Evolutionary conservation across 2,888 invertebrate genomes (phyloP), one percentile per base, ranked within the genome.

Genomic region (Serripes groenlandicus): DNA sequence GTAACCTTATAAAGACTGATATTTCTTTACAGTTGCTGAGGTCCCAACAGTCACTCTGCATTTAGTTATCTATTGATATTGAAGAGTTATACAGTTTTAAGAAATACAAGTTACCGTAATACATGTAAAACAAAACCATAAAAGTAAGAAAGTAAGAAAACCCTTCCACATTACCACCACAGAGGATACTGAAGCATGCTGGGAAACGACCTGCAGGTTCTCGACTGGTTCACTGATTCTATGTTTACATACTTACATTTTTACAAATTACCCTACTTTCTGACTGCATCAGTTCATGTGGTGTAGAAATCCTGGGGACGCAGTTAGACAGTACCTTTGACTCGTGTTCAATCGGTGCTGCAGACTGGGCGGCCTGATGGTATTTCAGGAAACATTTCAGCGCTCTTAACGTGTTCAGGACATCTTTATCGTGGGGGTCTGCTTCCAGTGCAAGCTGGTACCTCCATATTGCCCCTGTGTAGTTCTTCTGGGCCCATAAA

Each of bases 401-500:
- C 64, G 91, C 92, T n/a, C 93, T 87, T 42, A 94, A 91, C 18
- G 92, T 91, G 73, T 89, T 88, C 62, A 93, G 86, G 0, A 93
- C 93, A 7, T 92, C 92, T 54, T 88, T 83, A 79, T 92, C 87
- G 34, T 90, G 86, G 0, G 94, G 93, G 23, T 94, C 91, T 35
- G 92, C 90, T 28, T 91, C 89, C 49, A 95, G 86, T 7, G 93
- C 93, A 37, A 90, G 90, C 74, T 92, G 90, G 86, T 95, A 94
- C 81, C 94, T 92, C 88, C 90, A 91, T 30, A 92, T 89, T 21
- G 94, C 94, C 3, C 94, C 94, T 4, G 92, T 91, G 83, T 93
- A 91, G 84, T 96, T 96, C 90, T 96, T 96, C 81, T 96, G 94
- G 92, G 96, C 96, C 91, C 96, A 96, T 73, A 97, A 92, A 80